Base-by-base conservation (phyloP, 2,888 invertebrate genomes). In the Vannuccia rotundouncinata region DNA sequence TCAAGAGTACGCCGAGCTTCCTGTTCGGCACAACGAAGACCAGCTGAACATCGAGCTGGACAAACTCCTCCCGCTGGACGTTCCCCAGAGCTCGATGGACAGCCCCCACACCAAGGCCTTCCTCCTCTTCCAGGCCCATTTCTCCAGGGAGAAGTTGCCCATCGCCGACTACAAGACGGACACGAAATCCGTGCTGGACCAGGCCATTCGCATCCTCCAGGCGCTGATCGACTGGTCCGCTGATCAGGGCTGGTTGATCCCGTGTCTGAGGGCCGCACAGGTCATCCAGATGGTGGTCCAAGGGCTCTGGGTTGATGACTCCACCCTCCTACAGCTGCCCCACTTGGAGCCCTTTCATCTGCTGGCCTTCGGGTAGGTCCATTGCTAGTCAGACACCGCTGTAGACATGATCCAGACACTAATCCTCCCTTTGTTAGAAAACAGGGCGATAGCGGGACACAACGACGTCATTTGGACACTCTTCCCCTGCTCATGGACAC, bases 11-110 rank as follows among this genome's bases (percentile, higher is more conserved):
- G 92, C 92, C 81, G 93, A 96, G 84, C 90, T 99, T 83, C 99
- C 99, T 0, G 98, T 99, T 0, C 90, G 99, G 78, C 99, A 99
- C 87, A 99, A 99, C 86, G 99, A 99, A 88, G 98, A 99, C 86
- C 89, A 92, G 82, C 90, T 93, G 73, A 99, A 99, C 87, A 93
- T 94, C 75, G 94, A 95, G 84, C 89, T 98, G 81, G 92, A 94
- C 0, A 92, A 92, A 85, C 89, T 90, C 82, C 92, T 95, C 83
- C 92, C 93, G 0, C 89, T 92, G 82, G 90, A 91, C 82, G 92
- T 93, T 0, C 92, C 92, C 85, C 89, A 92, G 0, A 89, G 92
- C 79, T 91, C 92, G 0, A 92, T 92, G 84, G 97, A 96, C 89
- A 95, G 94, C 0, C 93, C 99, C 0, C 93, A 96, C 88, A 93